A percentile compares a stretch with the other conserved stretches of the same genome.
These are phyloP conservation scores for Elaphurus davidianus DNA, from an alignment of 2,113 vertebrate species.

Conservation along the genomic window DNA sequence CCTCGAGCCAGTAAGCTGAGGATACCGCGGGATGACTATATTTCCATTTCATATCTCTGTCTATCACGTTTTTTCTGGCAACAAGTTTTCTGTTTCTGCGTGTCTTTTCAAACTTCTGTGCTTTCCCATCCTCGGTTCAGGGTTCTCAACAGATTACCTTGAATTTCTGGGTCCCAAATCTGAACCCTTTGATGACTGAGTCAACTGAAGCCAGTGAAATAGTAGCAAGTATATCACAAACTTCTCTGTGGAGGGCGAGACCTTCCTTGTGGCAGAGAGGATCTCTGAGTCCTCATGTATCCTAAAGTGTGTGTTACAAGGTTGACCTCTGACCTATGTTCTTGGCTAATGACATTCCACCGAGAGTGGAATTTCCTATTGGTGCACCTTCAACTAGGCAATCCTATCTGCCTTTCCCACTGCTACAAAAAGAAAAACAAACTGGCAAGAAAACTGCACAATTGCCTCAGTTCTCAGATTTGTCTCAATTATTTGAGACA, in stretches of 20 bases:
- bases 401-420: neutral
- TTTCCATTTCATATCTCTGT: neutral
- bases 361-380: neutral
- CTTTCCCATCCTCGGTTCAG: neutral
- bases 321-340: neutral
- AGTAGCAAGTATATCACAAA: neutral
- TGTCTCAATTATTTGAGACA: neutral
- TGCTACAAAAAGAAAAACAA: neutral
- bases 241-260: accelerated
- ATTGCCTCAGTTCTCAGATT: neutral
- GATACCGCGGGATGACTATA: neutral
- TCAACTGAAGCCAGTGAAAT: neutral
- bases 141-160: neutral
- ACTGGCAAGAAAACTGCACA: neutral
- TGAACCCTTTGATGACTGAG: neutral
- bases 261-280: neutral
- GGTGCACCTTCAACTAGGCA: neutral
- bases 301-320: neutral
- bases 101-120: neutral
- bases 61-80: neutral
- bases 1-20: neutral
- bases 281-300: neutral
- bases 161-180: neutral
- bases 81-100: neutral
- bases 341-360: neutral